Evolutionary conservation across 2,113 vertebrate species (phyloP).

Genomic region (Tachysurus fulvidraco): DNA sequence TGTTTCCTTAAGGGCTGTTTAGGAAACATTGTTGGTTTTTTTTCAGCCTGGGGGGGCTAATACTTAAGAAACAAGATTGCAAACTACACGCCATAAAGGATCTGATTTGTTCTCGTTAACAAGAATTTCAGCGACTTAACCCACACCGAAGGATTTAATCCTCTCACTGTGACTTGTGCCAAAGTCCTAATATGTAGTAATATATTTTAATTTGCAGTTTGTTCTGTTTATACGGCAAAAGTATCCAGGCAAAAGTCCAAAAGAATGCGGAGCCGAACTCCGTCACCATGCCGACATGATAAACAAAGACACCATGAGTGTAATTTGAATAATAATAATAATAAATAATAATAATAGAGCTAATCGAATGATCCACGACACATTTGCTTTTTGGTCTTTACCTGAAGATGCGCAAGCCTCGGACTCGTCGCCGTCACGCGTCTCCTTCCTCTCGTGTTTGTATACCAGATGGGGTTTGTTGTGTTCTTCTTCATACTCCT

Average conservation of each 20-base stretch:
- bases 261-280: not conserved
- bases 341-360: not conserved
- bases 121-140: constrained; percentile 49
- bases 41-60: constrained; percentile 36
- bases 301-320: not conserved
- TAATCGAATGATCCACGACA: not conserved
- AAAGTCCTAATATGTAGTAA: constrained; percentile 51
- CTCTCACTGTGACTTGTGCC: constrained; percentile 51
- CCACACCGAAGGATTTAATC: constrained; percentile 58
- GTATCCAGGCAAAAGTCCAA: constrained; percentile 1
- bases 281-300: not conserved
- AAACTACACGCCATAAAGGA: constrained; percentile 49
- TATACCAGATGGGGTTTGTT: constrained; percentile 96
- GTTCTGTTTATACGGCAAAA: constrained; percentile 36
- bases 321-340: not conserved
- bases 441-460: constrained; percentile 75
- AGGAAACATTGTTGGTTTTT: constrained; percentile 5
- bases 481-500: constrained; percentile 85
- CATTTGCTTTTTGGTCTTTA: constrained; percentile 60
- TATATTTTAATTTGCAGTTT: constrained; percentile 52
- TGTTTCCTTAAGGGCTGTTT: not conserved
- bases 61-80: constrained; percentile 40
- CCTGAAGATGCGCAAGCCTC: constrained; percentile 84
- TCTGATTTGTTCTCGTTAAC: constrained; percentile 60
- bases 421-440: constrained; percentile 53